Percentiles rank a stretch among this genome's conserved stretches.
phyloP scores from a whole-genome alignment of 64 coral and sea anemone genomes.

The Montipora foliosa region DNA sequence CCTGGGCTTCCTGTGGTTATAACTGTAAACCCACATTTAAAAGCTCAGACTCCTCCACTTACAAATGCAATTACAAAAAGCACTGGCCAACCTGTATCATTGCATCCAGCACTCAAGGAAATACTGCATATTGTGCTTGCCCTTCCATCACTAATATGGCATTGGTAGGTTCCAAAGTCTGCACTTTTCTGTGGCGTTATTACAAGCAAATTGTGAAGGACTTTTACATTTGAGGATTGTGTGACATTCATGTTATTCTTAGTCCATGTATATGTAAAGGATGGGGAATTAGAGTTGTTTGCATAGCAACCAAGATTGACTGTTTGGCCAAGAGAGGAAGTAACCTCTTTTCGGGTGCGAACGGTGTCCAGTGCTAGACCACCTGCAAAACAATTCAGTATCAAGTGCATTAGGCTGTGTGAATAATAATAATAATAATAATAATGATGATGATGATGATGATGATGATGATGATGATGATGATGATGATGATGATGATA shows the following conservation, averaged over 20 bases:
- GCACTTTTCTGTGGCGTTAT: neutral
- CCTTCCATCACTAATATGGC: slow-evolving; percentile 7
- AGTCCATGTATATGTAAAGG: slow-evolving; percentile 23
- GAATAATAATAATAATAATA: no score
- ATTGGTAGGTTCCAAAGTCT: slow-evolving; percentile 56
- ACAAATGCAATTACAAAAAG: no score
- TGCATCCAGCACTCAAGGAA: neutral
- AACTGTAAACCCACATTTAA: no score
- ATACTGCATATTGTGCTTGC: slow-evolving; percentile 2
- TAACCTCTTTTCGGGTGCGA: neutral
- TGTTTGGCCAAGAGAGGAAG: neutral
- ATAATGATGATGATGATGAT: no score
- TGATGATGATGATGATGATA: no score
- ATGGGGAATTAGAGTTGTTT: neutral
- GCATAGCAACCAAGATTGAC: slow-evolving; percentile 55
- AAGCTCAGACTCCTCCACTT: no score
- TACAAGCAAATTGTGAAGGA: slow-evolving; percentile 17
- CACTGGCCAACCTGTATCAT: neutral
- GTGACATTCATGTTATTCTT: slow-evolving; percentile 29
- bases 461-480: no score
- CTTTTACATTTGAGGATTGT: neutral
- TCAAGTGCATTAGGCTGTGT: neutral
- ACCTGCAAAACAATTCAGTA: neutral
- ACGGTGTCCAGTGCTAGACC: neutral
- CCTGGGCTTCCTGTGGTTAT: no score